Evolutionary conservation across 64 coral and sea anemone species (phyloP).

Genomic region (Hydrozoanthus tunicans): DNA sequence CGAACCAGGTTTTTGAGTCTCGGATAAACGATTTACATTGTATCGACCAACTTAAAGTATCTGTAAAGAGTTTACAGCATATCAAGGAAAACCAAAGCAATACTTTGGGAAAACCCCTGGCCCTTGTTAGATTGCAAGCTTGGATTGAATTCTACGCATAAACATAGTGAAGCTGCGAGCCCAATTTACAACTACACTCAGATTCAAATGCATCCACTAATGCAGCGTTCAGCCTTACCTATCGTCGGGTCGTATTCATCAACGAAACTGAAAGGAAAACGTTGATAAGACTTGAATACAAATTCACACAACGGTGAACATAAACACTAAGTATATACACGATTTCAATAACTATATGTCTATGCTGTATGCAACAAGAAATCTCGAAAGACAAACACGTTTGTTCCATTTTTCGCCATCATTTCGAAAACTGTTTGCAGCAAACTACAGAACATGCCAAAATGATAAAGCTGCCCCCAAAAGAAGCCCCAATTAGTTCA

Average conservation of each 20-base stretch:
- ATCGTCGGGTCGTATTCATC: conserved; percentile 99
- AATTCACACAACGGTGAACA: not conserved
- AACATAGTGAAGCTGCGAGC: too few relatives aligned
- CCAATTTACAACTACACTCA: too few relatives aligned
- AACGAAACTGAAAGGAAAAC: conserved; percentile 86
- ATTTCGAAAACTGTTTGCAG: not conserved
- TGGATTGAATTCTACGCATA: too few relatives aligned
- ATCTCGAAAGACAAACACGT: not conserved
- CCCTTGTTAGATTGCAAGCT: too few relatives aligned
- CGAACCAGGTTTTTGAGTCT: not conserved
- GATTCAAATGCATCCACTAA: too few relatives aligned
- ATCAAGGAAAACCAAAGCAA: not conserved
- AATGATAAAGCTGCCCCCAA: not conserved
- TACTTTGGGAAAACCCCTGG: conserved; percentile 27
- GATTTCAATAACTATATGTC: not conserved
- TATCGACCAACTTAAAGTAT: not conserved
- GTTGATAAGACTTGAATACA: conserved; percentile 5
- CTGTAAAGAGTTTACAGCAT: not conserved
- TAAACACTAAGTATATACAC: not conserved
- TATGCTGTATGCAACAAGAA: not conserved
- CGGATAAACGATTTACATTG: too few relatives aligned
- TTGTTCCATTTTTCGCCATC: not conserved
- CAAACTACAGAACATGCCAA: not conserved
- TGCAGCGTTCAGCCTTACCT: conserved; percentile 60
- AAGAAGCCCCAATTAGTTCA: not conserved